phyloP scores from a whole-genome alignment of 1,140 invertebrate genomes.

The Phymastichus coffea region DNA sequence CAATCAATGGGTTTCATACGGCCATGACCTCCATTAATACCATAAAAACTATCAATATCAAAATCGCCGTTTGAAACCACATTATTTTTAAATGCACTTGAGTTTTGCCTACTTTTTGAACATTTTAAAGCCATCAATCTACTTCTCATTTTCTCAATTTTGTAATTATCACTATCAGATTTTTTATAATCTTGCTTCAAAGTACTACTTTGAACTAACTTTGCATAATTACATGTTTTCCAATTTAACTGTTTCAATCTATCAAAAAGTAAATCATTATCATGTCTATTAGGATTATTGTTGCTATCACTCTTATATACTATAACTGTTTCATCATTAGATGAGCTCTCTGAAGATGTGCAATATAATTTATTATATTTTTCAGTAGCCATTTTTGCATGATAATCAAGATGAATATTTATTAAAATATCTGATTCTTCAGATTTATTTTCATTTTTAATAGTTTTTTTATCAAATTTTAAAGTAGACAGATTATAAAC shows the following conservation, averaged over 20 bases:
- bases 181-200: not conserved
- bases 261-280: not conserved
- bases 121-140: no score
- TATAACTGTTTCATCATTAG: not conserved
- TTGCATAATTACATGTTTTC: no score
- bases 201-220: no score
- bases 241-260: no score
- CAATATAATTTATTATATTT: not conserved
- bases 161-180: not conserved
- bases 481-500: not conserved
- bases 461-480: not conserved
- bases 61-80: no score
- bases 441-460: slow-evolving; percentile 7
- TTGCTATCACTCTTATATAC: not conserved
- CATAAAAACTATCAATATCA: not conserved
- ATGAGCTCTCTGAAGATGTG: not conserved
- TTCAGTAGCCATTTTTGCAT: not conserved
- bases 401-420: not conserved
- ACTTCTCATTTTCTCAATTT: no score
- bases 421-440: not conserved
- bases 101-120: no score
- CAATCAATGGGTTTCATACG: slow-evolving; percentile 30
- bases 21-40: slow-evolving; percentile 18
- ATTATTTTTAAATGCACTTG: no score
- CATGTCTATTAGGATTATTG: not conserved